Evolutionary conservation across 2,888 invertebrate species (phyloP).

Genomic region (Yponomeuta sedellus): DNA sequence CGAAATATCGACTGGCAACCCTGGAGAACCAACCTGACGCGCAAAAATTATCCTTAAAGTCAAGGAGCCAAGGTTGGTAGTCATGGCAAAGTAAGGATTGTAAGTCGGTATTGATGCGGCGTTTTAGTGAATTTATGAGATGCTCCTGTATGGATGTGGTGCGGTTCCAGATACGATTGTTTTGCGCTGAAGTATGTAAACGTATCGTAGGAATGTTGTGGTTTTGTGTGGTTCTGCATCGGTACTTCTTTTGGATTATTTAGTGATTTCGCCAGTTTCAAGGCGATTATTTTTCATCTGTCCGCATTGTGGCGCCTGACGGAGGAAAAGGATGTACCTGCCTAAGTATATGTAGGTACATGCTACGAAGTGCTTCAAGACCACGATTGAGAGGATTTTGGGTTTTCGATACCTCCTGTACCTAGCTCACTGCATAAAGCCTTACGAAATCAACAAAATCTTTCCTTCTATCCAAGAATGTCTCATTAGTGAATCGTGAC

Average conservation of each 20-base stretch:
- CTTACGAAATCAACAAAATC: too few relatives aligned
- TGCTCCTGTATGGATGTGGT: constrained; percentile 31
- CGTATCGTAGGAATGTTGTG: constrained; percentile 7
- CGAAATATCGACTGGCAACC: constrained; percentile 48
- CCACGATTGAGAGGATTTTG: too few relatives aligned
- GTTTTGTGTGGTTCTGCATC: neutral
- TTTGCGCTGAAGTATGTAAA: constrained; percentile 12
- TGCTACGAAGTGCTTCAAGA: too few relatives aligned
- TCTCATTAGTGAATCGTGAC: constrained; percentile 8
- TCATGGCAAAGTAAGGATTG: constrained; percentile 19
- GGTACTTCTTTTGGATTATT: neutral
- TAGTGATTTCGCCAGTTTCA: too few relatives aligned
- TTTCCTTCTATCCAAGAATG: too few relatives aligned
- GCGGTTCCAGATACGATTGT: constrained; percentile 33
- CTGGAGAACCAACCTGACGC: constrained; percentile 22
- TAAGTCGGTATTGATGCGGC: constrained; percentile 28
- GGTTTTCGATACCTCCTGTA: too few relatives aligned
- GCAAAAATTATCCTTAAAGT: constrained; percentile 6
- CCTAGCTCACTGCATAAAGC: too few relatives aligned
- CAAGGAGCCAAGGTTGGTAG: constrained; percentile 2
- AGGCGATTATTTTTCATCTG: too few relatives aligned
- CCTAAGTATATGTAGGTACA: too few relatives aligned
- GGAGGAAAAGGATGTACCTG: too few relatives aligned
- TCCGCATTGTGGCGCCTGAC: too few relatives aligned
- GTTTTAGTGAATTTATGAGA: constrained; percentile 43